These are phyloP conservation scores for Alviniconcha strummeri DNA, from an alignment of 2,888 invertebrate genomes.

Conservation along the genomic window DNA sequence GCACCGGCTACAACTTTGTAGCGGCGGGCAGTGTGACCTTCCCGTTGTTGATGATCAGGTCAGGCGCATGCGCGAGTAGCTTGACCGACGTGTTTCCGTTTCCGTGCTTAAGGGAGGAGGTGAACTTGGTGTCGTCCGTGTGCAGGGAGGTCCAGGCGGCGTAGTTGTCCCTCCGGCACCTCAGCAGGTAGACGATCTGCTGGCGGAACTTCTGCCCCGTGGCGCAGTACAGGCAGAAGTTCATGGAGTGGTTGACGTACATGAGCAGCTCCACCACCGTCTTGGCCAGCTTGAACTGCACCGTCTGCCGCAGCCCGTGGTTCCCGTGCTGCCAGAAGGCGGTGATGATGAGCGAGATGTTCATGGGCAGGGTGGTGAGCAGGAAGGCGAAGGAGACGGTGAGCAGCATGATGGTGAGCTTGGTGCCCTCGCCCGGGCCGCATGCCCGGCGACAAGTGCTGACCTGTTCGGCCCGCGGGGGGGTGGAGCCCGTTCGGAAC, in stretches of 20 bases:
- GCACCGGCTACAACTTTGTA: neutral
- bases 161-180: conserved; percentile 49
- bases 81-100: conserved; percentile 23
- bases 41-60: neutral
- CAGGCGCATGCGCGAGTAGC: conserved; percentile 37
- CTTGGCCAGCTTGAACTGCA: conserved; percentile 50
- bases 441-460: conserved; percentile 10
- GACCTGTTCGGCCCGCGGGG: neutral
- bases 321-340: conserved; percentile 42
- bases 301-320: conserved; percentile 39
- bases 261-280: conserved; percentile 66
- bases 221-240: conserved; percentile 66
- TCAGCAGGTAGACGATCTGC: conserved; percentile 49
- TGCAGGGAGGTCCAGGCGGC: conserved; percentile 63
- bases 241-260: conserved; percentile 69
- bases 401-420: conserved; percentile 68
- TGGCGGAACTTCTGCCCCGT: conserved; percentile 62
- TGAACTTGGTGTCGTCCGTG: conserved; percentile 50
- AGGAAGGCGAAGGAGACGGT: conserved; percentile 69
- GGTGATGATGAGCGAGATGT: conserved; percentile 48
- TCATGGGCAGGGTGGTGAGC: conserved; percentile 68
- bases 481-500: conserved; percentile 1
- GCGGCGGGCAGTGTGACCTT: neutral
- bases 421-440: conserved; percentile 53
- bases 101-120: conserved; percentile 50